A percentile compares a stretch with the other conserved stretches of the same genome.
Evolutionary conservation across 2,113 vertebrate species (phyloP).

Genomic region (Sapajus apella): DNA sequence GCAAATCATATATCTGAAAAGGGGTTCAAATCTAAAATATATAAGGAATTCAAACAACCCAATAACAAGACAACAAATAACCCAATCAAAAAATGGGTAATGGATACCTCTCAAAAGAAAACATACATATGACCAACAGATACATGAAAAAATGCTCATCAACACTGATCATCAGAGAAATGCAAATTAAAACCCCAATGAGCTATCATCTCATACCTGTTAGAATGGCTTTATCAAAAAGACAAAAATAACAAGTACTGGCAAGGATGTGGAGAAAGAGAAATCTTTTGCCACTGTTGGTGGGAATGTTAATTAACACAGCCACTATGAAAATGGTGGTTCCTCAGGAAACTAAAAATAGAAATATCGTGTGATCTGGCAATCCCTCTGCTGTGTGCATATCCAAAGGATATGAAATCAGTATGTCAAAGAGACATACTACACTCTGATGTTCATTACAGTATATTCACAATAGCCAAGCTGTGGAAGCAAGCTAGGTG

Average conservation of each 20-base stretch:
- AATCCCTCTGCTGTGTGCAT: not conserved
- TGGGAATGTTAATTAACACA: not conserved
- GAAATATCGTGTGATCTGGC: not conserved
- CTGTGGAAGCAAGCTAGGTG: not conserved
- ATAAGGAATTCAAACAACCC: not conserved
- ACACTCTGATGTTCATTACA: not conserved
- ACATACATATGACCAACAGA: not conserved
- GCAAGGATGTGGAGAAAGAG: not conserved
- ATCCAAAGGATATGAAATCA: not conserved
- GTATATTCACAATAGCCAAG: not conserved
- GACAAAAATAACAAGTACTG: not conserved
- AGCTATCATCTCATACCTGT: not conserved
- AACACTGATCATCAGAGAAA: not conserved
- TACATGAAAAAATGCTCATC: not conserved
- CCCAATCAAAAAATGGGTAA: not conserved
- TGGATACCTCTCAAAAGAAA: not conserved
- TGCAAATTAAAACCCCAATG: not conserved
- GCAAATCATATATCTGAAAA: not conserved
- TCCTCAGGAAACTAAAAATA: not conserved
- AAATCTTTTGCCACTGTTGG: not conserved
- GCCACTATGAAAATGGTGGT: not conserved
- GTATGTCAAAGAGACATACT: not conserved
- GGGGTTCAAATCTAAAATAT: not conserved
- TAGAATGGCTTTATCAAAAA: not conserved
- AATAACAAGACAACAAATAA: not conserved